These are phyloP conservation scores for Geothlypis trichas DNA, from an alignment of 2,113 vertebrate genomes.

Conservation along the genomic window DNA sequence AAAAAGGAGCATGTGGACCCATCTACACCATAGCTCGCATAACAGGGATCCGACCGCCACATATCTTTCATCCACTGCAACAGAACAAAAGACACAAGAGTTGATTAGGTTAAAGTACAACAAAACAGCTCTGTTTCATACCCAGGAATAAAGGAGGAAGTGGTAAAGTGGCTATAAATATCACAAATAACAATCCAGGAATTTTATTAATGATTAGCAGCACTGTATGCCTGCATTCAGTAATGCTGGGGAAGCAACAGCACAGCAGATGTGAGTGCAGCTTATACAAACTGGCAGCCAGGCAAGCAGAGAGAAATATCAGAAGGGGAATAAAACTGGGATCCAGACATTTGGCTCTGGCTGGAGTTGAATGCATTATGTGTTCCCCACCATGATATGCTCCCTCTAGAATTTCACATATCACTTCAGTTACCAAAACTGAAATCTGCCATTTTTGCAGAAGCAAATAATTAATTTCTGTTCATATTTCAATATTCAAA, in stretches of 20 bases:
- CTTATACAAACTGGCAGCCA: not conserved
- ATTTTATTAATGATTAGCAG: not conserved
- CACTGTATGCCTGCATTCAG: not conserved
- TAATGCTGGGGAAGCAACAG: not conserved
- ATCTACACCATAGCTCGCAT: slow-evolving; percentile 91
- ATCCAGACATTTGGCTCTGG: not conserved
- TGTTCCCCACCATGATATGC: not conserved
- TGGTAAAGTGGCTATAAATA: not conserved
- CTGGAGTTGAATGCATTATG: not conserved
- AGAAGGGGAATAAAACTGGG: not conserved
- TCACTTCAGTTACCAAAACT: not conserved
- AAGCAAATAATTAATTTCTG: not conserved
- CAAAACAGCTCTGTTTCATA: not conserved
- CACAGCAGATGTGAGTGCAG: not conserved
- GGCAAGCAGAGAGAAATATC: slow-evolving; percentile 1
- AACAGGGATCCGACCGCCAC: slow-evolving; percentile 96
- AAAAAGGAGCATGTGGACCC: slow-evolving; percentile 96
- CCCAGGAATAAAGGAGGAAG: not conserved
- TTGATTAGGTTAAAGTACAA: not conserved
- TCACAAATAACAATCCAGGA: not conserved
- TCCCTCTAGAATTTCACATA: not conserved
- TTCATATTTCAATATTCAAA: not conserved
- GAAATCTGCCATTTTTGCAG: not conserved
- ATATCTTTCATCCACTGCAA: slow-evolving; percentile 99
- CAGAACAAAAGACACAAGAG: not conserved